Conservation (phyloP, 1,140 invertebrate genomes). For the Zaprionus kolodkinae region DNA sequence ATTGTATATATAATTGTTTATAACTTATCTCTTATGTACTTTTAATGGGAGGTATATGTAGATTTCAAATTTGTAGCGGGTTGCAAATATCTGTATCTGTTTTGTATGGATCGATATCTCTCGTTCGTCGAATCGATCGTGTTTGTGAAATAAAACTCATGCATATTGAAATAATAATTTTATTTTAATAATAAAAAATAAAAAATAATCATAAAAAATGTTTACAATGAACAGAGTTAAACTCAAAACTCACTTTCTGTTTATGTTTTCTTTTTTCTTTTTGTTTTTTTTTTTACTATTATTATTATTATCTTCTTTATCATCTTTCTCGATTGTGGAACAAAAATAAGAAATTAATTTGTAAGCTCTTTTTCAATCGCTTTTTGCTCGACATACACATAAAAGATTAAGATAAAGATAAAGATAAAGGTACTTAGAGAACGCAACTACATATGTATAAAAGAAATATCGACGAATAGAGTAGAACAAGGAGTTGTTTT, state of each 20-base stretch:
- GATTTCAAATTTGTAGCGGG: slow-evolving; percentile 82
- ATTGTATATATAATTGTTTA: slow-evolving; percentile 27
- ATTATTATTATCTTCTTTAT: slow-evolving; percentile 34
- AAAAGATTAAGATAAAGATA: slow-evolving; percentile 60
- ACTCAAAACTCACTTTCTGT: slow-evolving; percentile 75
- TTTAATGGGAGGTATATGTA: slow-evolving; percentile 78
- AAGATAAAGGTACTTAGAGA: slow-evolving; percentile 80
- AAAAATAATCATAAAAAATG: slow-evolving; percentile 78
- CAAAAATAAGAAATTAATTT: slow-evolving; percentile 8
- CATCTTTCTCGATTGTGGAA: slow-evolving; percentile 41
- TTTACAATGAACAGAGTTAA: slow-evolving; percentile 82
- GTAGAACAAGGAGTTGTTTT: slow-evolving; percentile 74
- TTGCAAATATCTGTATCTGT: slow-evolving; percentile 74
- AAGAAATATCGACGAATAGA: slow-evolving; percentile 65
- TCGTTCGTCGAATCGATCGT: no score
- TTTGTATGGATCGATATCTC: slow-evolving; percentile 22
- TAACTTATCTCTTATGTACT: slow-evolving; percentile 66
- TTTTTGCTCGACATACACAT: slow-evolving; percentile 59
- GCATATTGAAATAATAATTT: slow-evolving; percentile 81
- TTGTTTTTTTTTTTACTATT: slow-evolving; percentile 47
- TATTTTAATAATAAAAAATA: slow-evolving; percentile 81
- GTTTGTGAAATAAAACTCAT: slow-evolving; percentile 66
- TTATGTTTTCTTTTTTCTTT: slow-evolving; percentile 42
- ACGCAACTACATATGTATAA: slow-evolving; percentile 67
- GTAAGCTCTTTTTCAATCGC: slow-evolving; percentile 30